These are phyloP conservation scores for Euzophera pinguis DNA, from an alignment of 2,888 invertebrate genomes.

Conservation along the genomic window DNA sequence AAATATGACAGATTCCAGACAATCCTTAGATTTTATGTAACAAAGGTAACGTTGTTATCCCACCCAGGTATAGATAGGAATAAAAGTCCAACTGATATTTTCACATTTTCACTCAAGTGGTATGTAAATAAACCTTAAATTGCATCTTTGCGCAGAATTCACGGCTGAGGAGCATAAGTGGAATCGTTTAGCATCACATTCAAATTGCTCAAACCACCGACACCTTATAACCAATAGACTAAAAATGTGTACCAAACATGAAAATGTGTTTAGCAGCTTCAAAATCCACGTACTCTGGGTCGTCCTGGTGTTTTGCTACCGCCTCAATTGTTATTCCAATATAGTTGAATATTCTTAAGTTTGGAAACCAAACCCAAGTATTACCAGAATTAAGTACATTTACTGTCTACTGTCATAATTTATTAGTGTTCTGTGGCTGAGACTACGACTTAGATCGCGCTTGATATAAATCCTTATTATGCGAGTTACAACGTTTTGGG, in stretches of 20 bases:
- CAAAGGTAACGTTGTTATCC: too few species aligned
- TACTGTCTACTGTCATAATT: not conserved
- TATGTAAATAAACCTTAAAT: slow-evolving; percentile 10
- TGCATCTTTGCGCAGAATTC: slow-evolving; percentile 25
- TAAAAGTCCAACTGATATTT: not conserved
- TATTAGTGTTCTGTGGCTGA: slow-evolving; percentile 23
- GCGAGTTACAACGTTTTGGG: slow-evolving; percentile 72
- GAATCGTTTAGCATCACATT: slow-evolving; percentile 32
- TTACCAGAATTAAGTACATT: not conserved
- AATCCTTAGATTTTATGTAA: too few species aligned
- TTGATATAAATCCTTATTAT: slow-evolving; percentile 69
- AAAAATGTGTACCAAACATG: not conserved
- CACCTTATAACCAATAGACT: not conserved
- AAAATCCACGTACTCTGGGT: too few species aligned
- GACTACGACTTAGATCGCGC: slow-evolving; percentile 32
- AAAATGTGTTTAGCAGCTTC: not conserved
- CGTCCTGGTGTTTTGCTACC: too few species aligned
- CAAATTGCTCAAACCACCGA: slow-evolving; percentile 61
- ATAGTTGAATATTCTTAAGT: too few species aligned
- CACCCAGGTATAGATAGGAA: too few species aligned
- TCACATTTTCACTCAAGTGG: not conserved
- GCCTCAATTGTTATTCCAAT: too few species aligned
- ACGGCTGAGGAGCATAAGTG: slow-evolving; percentile 30
- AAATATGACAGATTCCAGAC: too few species aligned
- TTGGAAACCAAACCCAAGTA: too few species aligned